A percentile compares a stretch with the other conserved stretches of the same genome.
Conservation (phyloP, 2,113 vertebrate genomes). For the Eulemur rufifrons region DNA sequence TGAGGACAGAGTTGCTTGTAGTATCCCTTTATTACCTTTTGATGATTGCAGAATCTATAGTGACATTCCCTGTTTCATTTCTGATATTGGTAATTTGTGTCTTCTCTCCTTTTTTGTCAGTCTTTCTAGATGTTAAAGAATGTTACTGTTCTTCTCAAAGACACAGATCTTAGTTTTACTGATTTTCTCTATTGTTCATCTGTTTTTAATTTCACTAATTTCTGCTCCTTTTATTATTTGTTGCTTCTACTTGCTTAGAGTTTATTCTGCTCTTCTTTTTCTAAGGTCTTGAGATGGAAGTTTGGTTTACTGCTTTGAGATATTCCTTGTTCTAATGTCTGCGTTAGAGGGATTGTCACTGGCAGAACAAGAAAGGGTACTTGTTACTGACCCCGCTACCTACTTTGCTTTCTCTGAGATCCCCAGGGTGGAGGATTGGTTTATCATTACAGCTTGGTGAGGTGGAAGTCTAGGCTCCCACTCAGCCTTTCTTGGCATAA, state of each 20-base stretch:
- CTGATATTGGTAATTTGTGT: not conserved
- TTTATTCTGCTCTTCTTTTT: not conserved
- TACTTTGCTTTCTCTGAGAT: not conserved
- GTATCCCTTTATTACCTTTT: not conserved
- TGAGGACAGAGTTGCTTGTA: not conserved
- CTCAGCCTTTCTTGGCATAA: not conserved
- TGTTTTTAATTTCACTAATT: not conserved
- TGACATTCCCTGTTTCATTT: not conserved
- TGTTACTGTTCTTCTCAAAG: not conserved
- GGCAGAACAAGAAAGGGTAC: not conserved
- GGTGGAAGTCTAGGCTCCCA: not conserved
- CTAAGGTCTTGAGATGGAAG: not conserved
- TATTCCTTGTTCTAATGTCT: not conserved
- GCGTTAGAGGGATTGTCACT: not conserved
- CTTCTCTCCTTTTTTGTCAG: not conserved
- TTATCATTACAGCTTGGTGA: not conserved
- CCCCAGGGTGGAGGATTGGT: fast-evolving
- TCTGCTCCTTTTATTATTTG: not conserved
- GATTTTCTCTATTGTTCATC: not conserved
- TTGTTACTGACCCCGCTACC: not conserved
- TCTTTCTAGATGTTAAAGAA: not conserved
- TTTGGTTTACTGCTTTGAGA: not conserved
- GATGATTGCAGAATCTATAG: not conserved
- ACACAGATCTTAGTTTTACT: not conserved
- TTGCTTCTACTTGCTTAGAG: not conserved